Evolutionary conservation across 2,113 vertebrate genomes (phyloP), one percentile per base, ranked within the genome.

Genomic region (Tursiops truncatus): DNA sequence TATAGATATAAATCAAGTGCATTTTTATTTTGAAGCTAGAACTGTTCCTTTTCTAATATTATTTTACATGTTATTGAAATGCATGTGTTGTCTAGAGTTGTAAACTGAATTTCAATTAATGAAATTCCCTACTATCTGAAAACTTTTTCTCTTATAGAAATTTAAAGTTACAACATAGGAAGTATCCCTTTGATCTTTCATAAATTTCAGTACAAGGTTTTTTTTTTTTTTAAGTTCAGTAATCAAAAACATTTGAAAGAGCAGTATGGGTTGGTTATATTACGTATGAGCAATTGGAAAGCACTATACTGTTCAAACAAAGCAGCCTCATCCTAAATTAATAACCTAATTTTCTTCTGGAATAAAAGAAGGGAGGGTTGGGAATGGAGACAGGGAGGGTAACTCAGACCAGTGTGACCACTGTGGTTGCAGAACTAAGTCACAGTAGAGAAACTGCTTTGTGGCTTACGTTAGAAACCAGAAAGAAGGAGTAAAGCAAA

Each of bases 191-290:
- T 97, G 62, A 15, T 76, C 89, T 98, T 96, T 97, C 92, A 50
- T 44, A 95, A 58, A 71, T 95, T 96, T 95, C 21, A 86, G 62
- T 76, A 96, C 94, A 92, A 97, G 38, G 56, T 58, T 58, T 8
- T 95, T 96, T 73, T 94, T 94, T 95, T 38, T 95, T 96, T 97
- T 96, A 97, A 98, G 65, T 97, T 95, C 85, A 73, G 89, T 97
- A 97, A 98, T 98, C 92, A 98, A 97, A 97, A 98, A 92, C 95
- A 96, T 41, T 98, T 97, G 98, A 97, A 98, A 97, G 77, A 93
- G 86, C 94, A 96, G 96, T 89, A 87, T 98, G 74, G 80, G 31
- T 93, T 88, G 58, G 82, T 93, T 98, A 95, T 86, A 92, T 97
- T 97, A 96, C 80, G 96, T 87, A 96, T 89, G 86, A 98, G 82